Evolutionary conservation across 2,113 vertebrate species (phyloP).

Genomic region (Holacanthus passer): DNA sequence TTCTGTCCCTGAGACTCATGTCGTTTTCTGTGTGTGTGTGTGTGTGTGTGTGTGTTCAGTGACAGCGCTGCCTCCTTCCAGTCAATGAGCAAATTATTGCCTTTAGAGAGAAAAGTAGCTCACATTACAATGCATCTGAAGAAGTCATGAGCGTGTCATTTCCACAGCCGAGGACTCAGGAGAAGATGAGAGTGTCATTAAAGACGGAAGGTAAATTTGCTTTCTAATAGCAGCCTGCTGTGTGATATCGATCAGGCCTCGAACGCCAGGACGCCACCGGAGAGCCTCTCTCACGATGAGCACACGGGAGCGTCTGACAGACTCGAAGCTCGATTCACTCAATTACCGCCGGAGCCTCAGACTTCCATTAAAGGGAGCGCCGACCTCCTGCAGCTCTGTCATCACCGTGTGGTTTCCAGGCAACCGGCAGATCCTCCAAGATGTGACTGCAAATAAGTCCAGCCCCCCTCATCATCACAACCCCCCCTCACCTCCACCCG

Average conservation of each 20-base stretch:
- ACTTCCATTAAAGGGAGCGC: neutral
- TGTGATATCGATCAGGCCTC: conserved; percentile 1
- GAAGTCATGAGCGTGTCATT: neutral
- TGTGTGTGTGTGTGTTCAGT: neutral
- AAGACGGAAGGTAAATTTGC: neutral
- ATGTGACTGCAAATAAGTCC: neutral
- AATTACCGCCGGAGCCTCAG: neutral
- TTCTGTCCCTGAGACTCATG: neutral
- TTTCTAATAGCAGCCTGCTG: neutral
- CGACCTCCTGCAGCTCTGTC: neutral
- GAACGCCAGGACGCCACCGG: neutral
- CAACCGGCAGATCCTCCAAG: neutral
- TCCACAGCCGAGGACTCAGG: neutral
- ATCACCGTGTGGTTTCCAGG: neutral
- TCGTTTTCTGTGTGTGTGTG: neutral
- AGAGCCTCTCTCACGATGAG: neutral
- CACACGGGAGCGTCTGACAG: neutral
- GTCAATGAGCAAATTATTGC: neutral
- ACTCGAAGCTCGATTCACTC: neutral
- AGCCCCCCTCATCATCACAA: no score
- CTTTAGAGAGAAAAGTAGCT: neutral
- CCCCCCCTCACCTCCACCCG: no score
- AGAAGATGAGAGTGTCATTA: neutral
- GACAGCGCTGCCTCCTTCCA: neutral
- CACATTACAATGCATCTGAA: neutral